Evolutionary conservation across 2,797 vertebrate genomes (phyloP).

Genomic region (Microctenopoma steveboyesi): DNA sequence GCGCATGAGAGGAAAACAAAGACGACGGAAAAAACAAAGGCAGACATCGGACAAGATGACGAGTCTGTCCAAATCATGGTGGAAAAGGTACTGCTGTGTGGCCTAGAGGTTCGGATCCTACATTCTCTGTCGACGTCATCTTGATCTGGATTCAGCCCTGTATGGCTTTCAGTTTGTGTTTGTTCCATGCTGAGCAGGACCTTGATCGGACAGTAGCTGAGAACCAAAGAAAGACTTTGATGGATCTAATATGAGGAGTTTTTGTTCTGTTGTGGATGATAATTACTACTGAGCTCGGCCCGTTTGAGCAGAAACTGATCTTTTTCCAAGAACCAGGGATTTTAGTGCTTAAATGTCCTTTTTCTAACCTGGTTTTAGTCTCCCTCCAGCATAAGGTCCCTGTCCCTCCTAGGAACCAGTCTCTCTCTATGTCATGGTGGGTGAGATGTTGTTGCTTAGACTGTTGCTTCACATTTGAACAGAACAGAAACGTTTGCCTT

Average conservation of each 20-base stretch:
- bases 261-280: conserved; percentile 23
- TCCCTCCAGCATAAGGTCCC: conserved; percentile 28
- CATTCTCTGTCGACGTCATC: conserved; percentile 12
- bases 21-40: conserved; percentile 68
- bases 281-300: conserved; percentile 53
- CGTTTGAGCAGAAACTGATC: conserved; percentile 19
- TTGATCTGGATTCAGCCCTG: conserved; percentile 35
- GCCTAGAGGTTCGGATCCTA: conserved; percentile 50
- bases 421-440: background rate
- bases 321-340: background rate
- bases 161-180: conserved; percentile 5
- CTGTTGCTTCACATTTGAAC: conserved; percentile 10
- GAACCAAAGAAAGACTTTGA: conserved; percentile 43
- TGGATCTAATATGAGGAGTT: conserved; percentile 26
- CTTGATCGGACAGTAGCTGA: conserved; percentile 22
- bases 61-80: conserved; percentile 86
- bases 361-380: conserved; percentile 3
- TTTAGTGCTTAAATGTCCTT: background rate
- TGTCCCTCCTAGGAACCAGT: conserved; percentile 52
- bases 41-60: conserved; percentile 84
- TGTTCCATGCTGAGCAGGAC: conserved; percentile 33
- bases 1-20: conserved; percentile 72
- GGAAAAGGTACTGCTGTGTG: conserved; percentile 88
- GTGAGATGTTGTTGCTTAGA: conserved; percentile 18
- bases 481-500: conserved; percentile 8